phyloP scores from a whole-genome alignment of 30 jellyfish, hydroid and myxozoan species.

The Chironex yamaguchii region DNA sequence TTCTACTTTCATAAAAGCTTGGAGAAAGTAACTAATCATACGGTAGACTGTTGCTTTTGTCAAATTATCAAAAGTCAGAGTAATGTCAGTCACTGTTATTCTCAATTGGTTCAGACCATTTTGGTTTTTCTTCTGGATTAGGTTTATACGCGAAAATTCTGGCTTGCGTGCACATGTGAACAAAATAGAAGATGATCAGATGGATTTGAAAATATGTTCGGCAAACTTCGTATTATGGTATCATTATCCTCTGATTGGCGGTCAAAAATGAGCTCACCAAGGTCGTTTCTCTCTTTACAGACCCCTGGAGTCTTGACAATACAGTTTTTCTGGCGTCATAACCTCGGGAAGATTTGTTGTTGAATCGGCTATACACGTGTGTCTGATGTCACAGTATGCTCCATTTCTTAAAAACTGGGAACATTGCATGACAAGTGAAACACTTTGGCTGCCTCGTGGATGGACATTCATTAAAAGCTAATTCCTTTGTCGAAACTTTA shows the following conservation, averaged over 20 bases:
- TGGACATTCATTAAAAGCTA: not conserved
- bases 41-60: not conserved
- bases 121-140: too few species aligned
- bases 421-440: not conserved
- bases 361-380: too few species aligned
- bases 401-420: not conserved
- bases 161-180: too few species aligned
- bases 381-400: too few species aligned
- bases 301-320: not conserved
- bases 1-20: not conserved
- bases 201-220: not conserved
- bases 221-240: not conserved
- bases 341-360: too few species aligned
- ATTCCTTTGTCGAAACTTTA: not conserved
- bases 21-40: not conserved
- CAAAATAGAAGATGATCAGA: too few species aligned
- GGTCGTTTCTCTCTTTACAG: not conserved
- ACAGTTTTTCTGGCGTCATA: too few species aligned
- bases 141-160: too few species aligned
- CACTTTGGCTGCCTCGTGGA: not conserved
- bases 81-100: not conserved
- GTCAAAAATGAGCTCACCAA: not conserved
- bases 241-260: not conserved
- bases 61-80: not conserved
- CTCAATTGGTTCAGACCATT: not conserved